Base-by-base conservation (phyloP, 2,113 vertebrate genomes). In the Cyprinodon variegatus region DNA sequence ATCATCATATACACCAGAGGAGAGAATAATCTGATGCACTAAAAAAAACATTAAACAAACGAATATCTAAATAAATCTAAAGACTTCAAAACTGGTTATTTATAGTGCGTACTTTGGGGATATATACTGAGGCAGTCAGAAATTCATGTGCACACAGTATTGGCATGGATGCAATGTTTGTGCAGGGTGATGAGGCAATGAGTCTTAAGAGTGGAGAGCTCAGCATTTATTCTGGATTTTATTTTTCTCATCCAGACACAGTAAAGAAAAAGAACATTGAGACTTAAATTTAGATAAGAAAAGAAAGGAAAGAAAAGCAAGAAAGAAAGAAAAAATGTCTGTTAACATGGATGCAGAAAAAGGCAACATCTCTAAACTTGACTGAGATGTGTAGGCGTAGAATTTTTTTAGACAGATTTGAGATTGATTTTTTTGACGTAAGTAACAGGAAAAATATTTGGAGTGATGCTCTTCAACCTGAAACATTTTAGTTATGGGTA, bases 11-110 rank as follows among this genome's bases (percentile, higher is more conserved):
- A 70, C 60, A 74, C 46, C 60, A 74, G 37, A 83, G 17, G n/a
- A 53, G 3, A 63, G 22, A 70, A 50, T 65, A 15, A 68, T 41
- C 40, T 14, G 75, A 65, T 50, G 45, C 57, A 45, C 69, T 61
- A 22, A 61, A 76, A 79, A 67, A 38, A 79, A 68, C 36, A 79
- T 62, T 78, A 80, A 83, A 83, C 43, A 85, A 53, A 84, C 59
- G 40, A 14, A 61, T 45, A 20, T 74, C 29, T 76, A 74, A 68
- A 61, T 68, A 62, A 29, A 72, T 29, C 45, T 36, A 79, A 59
- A 38, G 59, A 66, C 48, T 71, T 72, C 60, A 38, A 65, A 83
- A 69, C 29, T 11, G 3, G 66, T 59, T 11, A 22, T 61, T 80
- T 40, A 45, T 83, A 88, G 72, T 45, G 15, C 2, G 64, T 77